These are phyloP conservation scores for Amniataba percoides DNA, from an alignment of 2,797 vertebrate species.

Conservation along the genomic window DNA sequence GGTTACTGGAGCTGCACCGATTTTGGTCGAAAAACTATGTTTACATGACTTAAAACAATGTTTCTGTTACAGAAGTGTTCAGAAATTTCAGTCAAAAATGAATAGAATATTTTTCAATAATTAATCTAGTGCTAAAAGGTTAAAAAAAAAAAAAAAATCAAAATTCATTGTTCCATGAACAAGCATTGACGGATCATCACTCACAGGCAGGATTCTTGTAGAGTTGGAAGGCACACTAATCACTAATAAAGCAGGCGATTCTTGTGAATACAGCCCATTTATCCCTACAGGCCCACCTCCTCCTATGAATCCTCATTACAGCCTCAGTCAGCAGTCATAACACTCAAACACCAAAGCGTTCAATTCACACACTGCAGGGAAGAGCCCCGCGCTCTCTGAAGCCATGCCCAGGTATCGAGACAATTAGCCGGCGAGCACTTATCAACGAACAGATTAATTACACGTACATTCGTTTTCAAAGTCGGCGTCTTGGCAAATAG, in stretches of 20 bases:
- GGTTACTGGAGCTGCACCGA: background rate
- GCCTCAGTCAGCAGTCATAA: slow-evolving; percentile 40
- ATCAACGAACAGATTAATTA: slow-evolving; percentile 15
- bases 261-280: slow-evolving; percentile 23
- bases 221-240: slow-evolving; percentile 16
- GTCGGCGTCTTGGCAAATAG: background rate
- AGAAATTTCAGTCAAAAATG: background rate
- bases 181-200: slow-evolving; percentile 5
- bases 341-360: slow-evolving; percentile 32
- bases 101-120: slow-evolving; percentile 12
- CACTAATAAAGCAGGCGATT: slow-evolving; percentile 35
- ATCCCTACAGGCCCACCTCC: slow-evolving; percentile 24
- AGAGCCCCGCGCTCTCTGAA: slow-evolving; percentile 14
- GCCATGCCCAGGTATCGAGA: slow-evolving; percentile 1
- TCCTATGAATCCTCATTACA: slow-evolving; percentile 42
- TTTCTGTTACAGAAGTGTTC: too few species aligned
- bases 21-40: too few species aligned
- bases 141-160: slow-evolving; percentile 28
- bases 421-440: slow-evolving; percentile 23
- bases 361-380: background rate
- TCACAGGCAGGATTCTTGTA: slow-evolving; percentile 3
- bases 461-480: slow-evolving; percentile 1
- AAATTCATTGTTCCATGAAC: background rate
- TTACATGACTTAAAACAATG: too few species aligned
- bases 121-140: slow-evolving; percentile 10